Conservation (phyloP, 2,888 invertebrate species). For the Pedicia rivosa region DNA sequence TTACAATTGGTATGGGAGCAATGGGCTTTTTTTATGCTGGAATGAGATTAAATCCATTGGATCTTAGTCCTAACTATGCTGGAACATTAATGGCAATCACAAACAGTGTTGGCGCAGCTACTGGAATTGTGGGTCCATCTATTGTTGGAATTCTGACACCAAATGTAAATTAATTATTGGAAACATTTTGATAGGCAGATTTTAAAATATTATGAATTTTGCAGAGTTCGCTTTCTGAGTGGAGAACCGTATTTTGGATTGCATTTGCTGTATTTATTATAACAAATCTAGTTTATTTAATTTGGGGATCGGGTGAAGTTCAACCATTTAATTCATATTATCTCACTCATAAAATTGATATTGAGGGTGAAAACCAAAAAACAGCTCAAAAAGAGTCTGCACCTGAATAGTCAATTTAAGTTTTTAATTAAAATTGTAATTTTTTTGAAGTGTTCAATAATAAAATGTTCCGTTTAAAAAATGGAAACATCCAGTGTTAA, state of each 20-base stretch:
- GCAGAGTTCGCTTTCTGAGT: slow-evolving; percentile 46
- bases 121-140: slow-evolving; percentile 52
- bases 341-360: too few relatives aligned
- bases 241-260: slow-evolving; percentile 70
- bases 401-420: too few relatives aligned
- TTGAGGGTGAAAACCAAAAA: too few relatives aligned
- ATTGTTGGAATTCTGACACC: slow-evolving; percentile 48
- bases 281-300: slow-evolving; percentile 49
- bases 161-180: too few relatives aligned
- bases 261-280: slow-evolving; percentile 47
- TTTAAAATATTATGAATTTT: background rate
- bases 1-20: slow-evolving; percentile 49
- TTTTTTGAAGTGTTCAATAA: too few relatives aligned
- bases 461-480: too few relatives aligned
- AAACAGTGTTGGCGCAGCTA: slow-evolving; percentile 53
- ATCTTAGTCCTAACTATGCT: slow-evolving; percentile 48
- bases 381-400: too few relatives aligned
- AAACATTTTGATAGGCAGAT: background rate
- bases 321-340: too few relatives aligned
- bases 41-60: slow-evolving; percentile 51
- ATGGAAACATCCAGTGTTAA: too few relatives aligned
- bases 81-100: slow-evolving; percentile 52
- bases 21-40: slow-evolving; percentile 57
- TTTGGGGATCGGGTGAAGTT: slow-evolving; percentile 58
- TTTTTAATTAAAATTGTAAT: too few relatives aligned